These are phyloP conservation scores for Eupleurogrammus muticus DNA, from an alignment of 2,797 vertebrate species.

Conservation along the genomic window DNA sequence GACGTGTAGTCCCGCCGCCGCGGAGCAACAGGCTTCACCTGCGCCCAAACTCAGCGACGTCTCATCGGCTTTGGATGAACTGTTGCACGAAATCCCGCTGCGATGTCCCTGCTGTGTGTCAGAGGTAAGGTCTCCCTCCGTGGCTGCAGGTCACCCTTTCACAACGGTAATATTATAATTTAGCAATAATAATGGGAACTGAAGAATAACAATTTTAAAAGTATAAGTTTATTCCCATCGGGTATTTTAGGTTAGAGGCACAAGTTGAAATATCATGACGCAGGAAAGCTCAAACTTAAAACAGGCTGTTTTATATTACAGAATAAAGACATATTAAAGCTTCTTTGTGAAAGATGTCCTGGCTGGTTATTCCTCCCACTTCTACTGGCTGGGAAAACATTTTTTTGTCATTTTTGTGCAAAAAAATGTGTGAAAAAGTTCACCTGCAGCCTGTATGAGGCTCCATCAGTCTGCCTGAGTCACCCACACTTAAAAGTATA, in stretches of 20 bases:
- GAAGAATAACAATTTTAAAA: not conserved
- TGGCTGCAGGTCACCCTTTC: not conserved
- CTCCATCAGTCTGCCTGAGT: no score
- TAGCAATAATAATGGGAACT: not conserved
- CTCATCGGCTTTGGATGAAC: conserved; percentile 50
- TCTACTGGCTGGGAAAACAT: no score
- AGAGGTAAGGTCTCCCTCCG: conserved; percentile 71
- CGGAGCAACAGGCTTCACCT: conserved; percentile 59
- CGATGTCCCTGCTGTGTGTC: conserved; percentile 85
- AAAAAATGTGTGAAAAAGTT: not conserved
- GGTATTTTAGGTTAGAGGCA: not conserved
- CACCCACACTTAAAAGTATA: not conserved
- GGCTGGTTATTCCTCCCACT: no score
- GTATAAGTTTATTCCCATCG: not conserved
- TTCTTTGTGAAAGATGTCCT: no score
- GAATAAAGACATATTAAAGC: no score
- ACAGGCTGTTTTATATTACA: no score
- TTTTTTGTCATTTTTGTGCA: not conserved
- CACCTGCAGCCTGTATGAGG: not conserved
- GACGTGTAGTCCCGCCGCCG: conserved; percentile 7
- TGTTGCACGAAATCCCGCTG: conserved; percentile 57
- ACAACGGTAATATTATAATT: not conserved
- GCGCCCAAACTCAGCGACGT: conserved; percentile 52
- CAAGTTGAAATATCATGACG: not conserved
- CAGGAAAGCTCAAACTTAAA: not conserved